These are phyloP conservation scores for Dipus sagitta DNA, from an alignment of 2,797 vertebrate genomes.

Conservation along the genomic window DNA sequence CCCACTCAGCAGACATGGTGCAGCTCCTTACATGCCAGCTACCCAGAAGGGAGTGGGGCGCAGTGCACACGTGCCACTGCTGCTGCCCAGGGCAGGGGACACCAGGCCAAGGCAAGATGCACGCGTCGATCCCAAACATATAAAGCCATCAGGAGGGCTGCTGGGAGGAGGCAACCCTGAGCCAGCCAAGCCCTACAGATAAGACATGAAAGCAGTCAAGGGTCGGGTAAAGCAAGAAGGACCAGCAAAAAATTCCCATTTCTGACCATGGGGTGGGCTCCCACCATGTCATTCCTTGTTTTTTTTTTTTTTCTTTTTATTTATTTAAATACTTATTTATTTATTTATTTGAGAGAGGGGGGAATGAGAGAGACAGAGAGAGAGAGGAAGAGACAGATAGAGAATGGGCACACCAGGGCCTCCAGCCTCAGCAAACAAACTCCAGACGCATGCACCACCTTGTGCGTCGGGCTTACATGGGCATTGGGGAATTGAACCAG, in stretches of 20 bases:
- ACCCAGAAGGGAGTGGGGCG: background rate
- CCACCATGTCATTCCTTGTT: background rate
- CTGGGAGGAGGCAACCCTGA: background rate
- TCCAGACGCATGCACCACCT: too few relatives aligned
- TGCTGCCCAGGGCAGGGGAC: background rate
- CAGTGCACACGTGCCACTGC: background rate
- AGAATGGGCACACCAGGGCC: too few relatives aligned
- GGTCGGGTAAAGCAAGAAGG: accelerated
- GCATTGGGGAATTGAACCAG: too few relatives aligned
- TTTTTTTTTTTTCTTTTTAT: too few relatives aligned
- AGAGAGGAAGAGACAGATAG: too few relatives aligned
- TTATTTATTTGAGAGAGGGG: too few relatives aligned
- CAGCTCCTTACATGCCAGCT: background rate
- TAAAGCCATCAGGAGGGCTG: background rate
- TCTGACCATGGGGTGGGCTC: background rate
- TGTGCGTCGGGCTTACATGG: too few relatives aligned
- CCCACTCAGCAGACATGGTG: background rate
- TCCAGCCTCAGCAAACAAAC: too few relatives aligned
- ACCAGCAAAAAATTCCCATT: background rate
- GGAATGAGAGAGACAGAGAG: too few relatives aligned
- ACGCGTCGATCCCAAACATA: accelerated
- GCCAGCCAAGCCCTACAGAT: background rate
- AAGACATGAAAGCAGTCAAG: accelerated
- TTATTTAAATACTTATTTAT: too few relatives aligned
- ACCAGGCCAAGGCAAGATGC: background rate